Evolutionary conservation across 2,113 vertebrate genomes (phyloP).

Genomic region (Pogonocichla stellata): DNA sequence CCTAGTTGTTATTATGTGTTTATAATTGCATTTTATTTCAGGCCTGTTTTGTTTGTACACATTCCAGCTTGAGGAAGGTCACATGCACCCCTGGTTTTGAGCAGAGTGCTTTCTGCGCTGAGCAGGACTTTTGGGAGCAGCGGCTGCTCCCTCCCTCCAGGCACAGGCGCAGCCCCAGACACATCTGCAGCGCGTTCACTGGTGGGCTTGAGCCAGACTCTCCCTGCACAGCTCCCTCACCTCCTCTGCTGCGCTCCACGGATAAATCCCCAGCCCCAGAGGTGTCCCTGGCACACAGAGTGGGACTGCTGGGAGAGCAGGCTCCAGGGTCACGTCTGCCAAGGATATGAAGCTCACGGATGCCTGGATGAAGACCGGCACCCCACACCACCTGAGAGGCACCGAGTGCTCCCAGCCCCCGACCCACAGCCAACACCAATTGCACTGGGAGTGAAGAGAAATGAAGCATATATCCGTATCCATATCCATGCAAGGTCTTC

Average conservation of each 20-base stretch:
- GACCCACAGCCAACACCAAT: rapidly evolving
- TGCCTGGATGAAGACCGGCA: background rate
- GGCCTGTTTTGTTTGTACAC: conserved; percentile 6
- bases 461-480: background rate
- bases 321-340: background rate
- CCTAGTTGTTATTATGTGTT: background rate
- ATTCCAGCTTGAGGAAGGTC: background rate
- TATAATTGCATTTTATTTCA: conserved; percentile 26
- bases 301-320: background rate
- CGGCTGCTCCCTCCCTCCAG: background rate
- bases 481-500: background rate
- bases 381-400: background rate
- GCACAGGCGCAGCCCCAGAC: background rate
- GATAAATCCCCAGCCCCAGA: rapidly evolving
- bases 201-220: rapidly evolving
- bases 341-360: rapidly evolving
- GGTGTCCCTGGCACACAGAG: background rate
- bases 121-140: background rate
- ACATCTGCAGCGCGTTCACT: background rate
- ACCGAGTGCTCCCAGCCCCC: background rate
- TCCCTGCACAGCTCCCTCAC: rapidly evolving
- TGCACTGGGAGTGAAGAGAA: background rate
- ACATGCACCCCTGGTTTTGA: background rate
- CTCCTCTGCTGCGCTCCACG: background rate
- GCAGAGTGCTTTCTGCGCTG: background rate